These are phyloP conservation scores for Ariopsis seemanni DNA, from an alignment of 2,113 vertebrate genomes.

Conservation along the genomic window DNA sequence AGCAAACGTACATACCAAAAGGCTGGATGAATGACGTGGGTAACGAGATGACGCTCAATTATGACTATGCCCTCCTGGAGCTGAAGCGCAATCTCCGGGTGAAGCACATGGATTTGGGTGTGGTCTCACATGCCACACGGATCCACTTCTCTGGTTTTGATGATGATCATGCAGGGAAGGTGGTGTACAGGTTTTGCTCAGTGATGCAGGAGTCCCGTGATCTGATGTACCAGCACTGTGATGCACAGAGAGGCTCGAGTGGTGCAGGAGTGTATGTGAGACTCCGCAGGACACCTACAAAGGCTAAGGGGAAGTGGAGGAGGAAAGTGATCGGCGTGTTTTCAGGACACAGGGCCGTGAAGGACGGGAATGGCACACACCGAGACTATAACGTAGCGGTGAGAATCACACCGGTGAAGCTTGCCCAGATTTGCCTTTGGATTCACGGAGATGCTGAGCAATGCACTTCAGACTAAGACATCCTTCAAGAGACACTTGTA, in stretches of 20 bases:
- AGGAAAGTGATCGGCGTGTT: conserved; percentile 88
- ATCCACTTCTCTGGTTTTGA: conserved; percentile 96
- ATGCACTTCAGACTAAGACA: conserved; percentile 76
- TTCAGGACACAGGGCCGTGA: conserved; percentile 86
- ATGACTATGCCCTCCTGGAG: conserved; percentile 89
- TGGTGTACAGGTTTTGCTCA: conserved; percentile 91
- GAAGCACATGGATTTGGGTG: conserved; percentile 84
- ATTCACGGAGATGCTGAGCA: conserved; percentile 77
- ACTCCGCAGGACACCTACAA: conserved; percentile 69
- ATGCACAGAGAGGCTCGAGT: conserved; percentile 81
- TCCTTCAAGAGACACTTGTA: neutral
- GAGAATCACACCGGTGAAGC: conserved; percentile 90
- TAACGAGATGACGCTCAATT: conserved; percentile 75
- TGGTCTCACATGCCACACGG: conserved; percentile 75
- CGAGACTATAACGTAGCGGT: conserved; percentile 92
- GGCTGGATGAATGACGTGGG: conserved; percentile 80
- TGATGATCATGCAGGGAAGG: conserved; percentile 73
- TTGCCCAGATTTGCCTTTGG: conserved; percentile 94
- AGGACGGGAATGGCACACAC: conserved; percentile 72
- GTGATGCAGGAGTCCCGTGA: conserved; percentile 84
- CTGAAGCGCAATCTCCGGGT: conserved; percentile 80
- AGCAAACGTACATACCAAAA: conserved; percentile 81
- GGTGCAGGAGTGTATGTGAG: conserved; percentile 92
- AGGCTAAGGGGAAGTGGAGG: conserved; percentile 74
- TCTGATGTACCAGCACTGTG: conserved; percentile 90